Evolutionary conservation across 2,113 vertebrate species (phyloP).

Genomic region (Vulpes vulpes): DNA sequence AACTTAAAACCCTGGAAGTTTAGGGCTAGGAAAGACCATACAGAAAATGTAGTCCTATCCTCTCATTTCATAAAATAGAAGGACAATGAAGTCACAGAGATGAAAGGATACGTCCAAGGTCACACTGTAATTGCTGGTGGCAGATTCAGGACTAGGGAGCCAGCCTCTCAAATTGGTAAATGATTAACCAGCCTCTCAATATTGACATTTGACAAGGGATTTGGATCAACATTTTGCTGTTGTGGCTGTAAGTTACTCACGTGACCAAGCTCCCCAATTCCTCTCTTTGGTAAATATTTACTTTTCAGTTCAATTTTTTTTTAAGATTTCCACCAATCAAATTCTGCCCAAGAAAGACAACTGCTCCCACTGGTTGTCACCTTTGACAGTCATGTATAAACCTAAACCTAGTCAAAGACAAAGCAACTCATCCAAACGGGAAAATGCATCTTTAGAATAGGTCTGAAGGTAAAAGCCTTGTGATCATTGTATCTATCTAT

Average conservation of each 20-base stretch:
- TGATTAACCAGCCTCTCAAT: neutral
- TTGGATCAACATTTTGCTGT: neutral
- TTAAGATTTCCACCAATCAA: slow-evolving; percentile 67
- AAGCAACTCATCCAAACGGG: slow-evolving; percentile 77
- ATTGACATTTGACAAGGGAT: neutral
- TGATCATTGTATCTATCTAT: slow-evolving; percentile 87
- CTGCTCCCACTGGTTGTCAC: slow-evolving; percentile 71
- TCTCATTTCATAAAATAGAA: neutral
- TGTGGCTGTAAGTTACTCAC: neutral
- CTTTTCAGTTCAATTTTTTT: slow-evolving; percentile 72
- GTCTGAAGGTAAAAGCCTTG: slow-evolving; percentile 86
- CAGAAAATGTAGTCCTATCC: neutral
- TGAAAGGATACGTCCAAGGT: neutral
- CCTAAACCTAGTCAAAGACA: slow-evolving; percentile 80
- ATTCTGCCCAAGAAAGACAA: slow-evolving; percentile 63
- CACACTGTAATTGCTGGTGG: neutral
- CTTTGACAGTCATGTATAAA: slow-evolving; percentile 81
- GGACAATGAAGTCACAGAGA: neutral
- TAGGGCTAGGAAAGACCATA: neutral
- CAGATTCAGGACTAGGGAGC: neutral
- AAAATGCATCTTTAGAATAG: slow-evolving; percentile 80
- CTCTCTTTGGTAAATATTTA: slow-evolving; percentile 12
- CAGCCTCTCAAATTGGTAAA: neutral
- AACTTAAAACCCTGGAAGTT: neutral
- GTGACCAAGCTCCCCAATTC: slow-evolving; percentile 47